These are phyloP conservation scores for Sitobion miscanthi DNA, from an alignment of 1,140 invertebrate species.

Conservation along the genomic window DNA sequence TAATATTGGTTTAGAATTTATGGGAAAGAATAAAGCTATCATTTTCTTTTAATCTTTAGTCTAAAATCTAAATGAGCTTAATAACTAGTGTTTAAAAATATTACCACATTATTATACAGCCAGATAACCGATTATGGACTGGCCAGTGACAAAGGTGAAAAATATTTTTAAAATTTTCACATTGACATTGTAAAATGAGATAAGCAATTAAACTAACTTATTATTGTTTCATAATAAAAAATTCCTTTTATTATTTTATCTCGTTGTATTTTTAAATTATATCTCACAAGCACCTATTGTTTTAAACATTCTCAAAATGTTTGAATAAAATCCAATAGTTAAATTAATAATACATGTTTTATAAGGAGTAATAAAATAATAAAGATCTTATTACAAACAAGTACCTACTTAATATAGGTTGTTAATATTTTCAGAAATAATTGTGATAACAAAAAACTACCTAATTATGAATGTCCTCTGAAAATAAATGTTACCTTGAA, in stretches of 20 bases:
- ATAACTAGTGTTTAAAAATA: neutral
- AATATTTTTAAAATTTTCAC: neutral
- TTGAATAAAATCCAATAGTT: neutral
- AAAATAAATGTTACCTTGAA: neutral
- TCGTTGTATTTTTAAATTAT: neutral
- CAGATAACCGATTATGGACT: neutral
- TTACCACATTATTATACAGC: neutral
- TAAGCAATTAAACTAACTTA: neutral
- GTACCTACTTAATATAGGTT: neutral
- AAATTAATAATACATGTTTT: neutral
- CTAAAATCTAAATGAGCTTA: neutral
- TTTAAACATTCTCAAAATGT: neutral
- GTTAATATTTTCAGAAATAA: neutral
- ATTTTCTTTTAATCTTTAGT: neutral
- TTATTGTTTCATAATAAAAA: neutral
- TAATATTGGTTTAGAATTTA: neutral
- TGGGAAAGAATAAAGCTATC: neutral
- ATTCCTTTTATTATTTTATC: neutral
- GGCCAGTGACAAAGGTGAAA: neutral
- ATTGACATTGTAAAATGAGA: neutral
- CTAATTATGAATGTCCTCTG: neutral
- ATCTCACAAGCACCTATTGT: neutral
- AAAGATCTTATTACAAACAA: neutral
- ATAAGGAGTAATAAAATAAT: neutral
- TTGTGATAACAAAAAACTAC: neutral